These are phyloP conservation scores for Lasioglossum villosulum DNA, from an alignment of 2,888 invertebrate species.

Conservation along the genomic window DNA sequence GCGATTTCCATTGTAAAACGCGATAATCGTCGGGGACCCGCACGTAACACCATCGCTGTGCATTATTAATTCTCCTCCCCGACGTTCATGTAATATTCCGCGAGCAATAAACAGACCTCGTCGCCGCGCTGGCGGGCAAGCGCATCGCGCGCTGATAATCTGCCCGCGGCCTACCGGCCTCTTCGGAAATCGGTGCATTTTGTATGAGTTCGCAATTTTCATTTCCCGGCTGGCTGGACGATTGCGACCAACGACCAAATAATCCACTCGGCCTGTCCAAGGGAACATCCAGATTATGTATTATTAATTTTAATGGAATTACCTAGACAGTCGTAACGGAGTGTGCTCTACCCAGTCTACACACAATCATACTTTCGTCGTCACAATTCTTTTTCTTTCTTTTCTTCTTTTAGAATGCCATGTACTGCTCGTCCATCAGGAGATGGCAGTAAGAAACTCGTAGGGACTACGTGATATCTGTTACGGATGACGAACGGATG, in stretches of 20 bases:
- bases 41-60: slow-evolving; percentile 49
- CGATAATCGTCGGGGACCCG: slow-evolving; percentile 63
- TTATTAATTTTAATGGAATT: slow-evolving; percentile 70
- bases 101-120: slow-evolving; percentile 68
- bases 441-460: too few species aligned
- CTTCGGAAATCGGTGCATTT: slow-evolving; percentile 61
- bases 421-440: too few species aligned
- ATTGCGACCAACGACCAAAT: slow-evolving; percentile 42
- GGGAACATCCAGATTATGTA: slow-evolving; percentile 55
- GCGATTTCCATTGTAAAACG: slow-evolving; percentile 69
- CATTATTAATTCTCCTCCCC: slow-evolving; percentile 68
- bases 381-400: background rate
- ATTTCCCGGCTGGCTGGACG: slow-evolving; percentile 18
- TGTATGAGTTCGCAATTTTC: slow-evolving; percentile 58
- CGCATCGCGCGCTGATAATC: slow-evolving; percentile 48
- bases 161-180: slow-evolving; percentile 30
- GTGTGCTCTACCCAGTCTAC: slow-evolving; percentile 1
- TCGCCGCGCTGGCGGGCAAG: slow-evolving; percentile 10
- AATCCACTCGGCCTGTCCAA: slow-evolving; percentile 43
- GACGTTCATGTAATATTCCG: slow-evolving; percentile 67
- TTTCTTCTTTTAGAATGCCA: background rate
- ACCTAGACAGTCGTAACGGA: slow-evolving; percentile 46
- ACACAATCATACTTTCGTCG: background rate
- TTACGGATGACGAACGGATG: too few species aligned
- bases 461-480: too few species aligned